These are phyloP conservation scores for Heterotis niloticus DNA, from an alignment of 2,113 vertebrate genomes.

Conservation along the genomic window DNA sequence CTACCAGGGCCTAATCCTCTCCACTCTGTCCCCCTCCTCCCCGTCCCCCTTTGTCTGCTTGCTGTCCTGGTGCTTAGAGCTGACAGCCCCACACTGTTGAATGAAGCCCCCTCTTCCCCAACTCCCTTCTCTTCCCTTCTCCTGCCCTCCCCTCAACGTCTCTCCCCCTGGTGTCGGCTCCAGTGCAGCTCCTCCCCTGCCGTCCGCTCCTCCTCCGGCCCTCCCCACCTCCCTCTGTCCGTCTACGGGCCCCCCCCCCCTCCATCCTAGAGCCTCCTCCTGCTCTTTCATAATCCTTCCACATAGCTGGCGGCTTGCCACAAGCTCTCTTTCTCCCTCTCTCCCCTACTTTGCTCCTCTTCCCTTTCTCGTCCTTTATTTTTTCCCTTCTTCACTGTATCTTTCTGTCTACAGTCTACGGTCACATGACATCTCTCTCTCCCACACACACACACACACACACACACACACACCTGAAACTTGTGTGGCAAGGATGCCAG, in stretches of 20 bases:
- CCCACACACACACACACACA: too few relatives aligned
- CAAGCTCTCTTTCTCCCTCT: background rate
- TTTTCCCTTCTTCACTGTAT: background rate
- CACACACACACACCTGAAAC: background rate
- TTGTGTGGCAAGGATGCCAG: background rate
- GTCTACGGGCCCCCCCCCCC: background rate
- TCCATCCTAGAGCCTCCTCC: background rate
- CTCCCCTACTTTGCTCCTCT: background rate
- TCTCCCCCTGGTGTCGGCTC: background rate
- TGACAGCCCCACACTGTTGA: slow-evolving; percentile 21
- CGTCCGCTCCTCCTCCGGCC: background rate
- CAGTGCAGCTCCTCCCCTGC: background rate
- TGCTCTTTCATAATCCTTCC: background rate
- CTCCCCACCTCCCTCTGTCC: background rate
- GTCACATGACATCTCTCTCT: background rate
- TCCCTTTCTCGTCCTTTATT: background rate
- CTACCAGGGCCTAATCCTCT: background rate
- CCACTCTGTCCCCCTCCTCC: background rate
- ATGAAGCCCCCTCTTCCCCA: slow-evolving; percentile 16
- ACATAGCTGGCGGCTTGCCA: background rate
- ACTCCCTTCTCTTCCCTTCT: background rate
- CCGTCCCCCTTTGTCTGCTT: slow-evolving; percentile 21
- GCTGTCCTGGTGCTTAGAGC: slow-evolving; percentile 4
- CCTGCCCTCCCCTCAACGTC: slow-evolving; percentile 1
- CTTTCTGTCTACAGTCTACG: background rate